Percentiles rank a stretch among this genome's conserved stretches.
phyloP scores from a whole-genome alignment of 2,888 invertebrate genomes.

The Dolomedes plantarius region DNA sequence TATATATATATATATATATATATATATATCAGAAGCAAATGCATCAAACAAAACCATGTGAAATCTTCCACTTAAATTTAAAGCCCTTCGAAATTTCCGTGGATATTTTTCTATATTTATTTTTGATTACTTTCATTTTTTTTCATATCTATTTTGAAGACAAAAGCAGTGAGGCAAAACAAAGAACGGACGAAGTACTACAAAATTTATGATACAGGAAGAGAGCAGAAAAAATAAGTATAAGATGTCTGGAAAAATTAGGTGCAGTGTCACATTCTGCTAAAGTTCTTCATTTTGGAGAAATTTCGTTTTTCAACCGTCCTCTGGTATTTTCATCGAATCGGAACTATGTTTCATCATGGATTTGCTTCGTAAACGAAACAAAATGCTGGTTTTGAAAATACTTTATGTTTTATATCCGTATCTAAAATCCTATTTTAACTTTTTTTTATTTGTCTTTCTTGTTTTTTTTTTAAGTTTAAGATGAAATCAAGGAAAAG shows the following conservation, averaged over 20 bases:
- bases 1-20: too few relatives aligned
- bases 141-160: background rate
- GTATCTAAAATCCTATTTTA: too few relatives aligned
- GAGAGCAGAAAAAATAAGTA: background rate
- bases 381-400: background rate
- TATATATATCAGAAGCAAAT: too few relatives aligned
- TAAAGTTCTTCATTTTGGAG: background rate
- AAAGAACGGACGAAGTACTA: background rate
- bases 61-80: too few relatives aligned
- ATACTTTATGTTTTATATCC: too few relatives aligned
- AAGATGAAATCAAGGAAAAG: too few relatives aligned
- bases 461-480: too few relatives aligned
- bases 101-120: background rate
- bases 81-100: background rate
- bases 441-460: too few relatives aligned
- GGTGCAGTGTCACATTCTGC: background rate
- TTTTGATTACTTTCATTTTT: background rate
- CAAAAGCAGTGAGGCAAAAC: background rate
- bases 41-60: too few relatives aligned
- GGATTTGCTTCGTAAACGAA: background rate
- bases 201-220: conserved; percentile 2
- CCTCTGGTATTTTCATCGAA: background rate
- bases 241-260: background rate
- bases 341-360: background rate
- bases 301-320: background rate